A percentile compares a stretch with the other conserved stretches of the same genome.
phyloP scores from a whole-genome alignment of 2,888 invertebrate species.

The Callyntrura guangdongensis region DNA sequence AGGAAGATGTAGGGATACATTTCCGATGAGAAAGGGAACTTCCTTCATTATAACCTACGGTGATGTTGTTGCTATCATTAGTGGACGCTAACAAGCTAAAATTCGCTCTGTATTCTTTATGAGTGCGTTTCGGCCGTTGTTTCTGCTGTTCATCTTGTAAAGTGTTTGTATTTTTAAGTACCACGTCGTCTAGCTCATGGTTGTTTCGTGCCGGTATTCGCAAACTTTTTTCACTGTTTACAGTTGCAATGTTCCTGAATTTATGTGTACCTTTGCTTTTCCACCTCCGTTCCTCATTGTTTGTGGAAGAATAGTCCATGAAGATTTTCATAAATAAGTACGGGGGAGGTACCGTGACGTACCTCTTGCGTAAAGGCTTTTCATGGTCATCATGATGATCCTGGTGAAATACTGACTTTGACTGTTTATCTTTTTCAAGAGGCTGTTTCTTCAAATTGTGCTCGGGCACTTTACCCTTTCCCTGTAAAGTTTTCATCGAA shows the following conservation, averaged over 20 bases:
- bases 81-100: neutral
- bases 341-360: conserved; percentile 49
- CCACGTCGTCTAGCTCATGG: too few relatives aligned
- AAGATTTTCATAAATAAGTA: conserved; percentile 58
- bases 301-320: conserved; percentile 63
- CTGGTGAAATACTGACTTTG: neutral
- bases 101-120: neutral
- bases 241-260: too few relatives aligned
- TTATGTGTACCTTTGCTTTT: neutral
- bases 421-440: neutral
- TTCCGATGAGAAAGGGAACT: neutral
- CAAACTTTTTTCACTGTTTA: too few relatives aligned
- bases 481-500: conserved; percentile 15
- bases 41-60: neutral
- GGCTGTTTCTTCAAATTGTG: neutral
- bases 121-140: neutral
- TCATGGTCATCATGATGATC: conserved; percentile 25
- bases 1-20: conserved; percentile 28
- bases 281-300: conserved; percentile 4
- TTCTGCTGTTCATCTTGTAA: too few relatives aligned
- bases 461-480: neutral
- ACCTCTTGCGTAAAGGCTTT: conserved; percentile 44
- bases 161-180: neutral
- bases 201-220: neutral
- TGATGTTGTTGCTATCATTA: neutral